These are phyloP conservation scores for Erethizon dorsatum DNA, from an alignment of 2,797 vertebrate species.

Conservation along the genomic window DNA sequence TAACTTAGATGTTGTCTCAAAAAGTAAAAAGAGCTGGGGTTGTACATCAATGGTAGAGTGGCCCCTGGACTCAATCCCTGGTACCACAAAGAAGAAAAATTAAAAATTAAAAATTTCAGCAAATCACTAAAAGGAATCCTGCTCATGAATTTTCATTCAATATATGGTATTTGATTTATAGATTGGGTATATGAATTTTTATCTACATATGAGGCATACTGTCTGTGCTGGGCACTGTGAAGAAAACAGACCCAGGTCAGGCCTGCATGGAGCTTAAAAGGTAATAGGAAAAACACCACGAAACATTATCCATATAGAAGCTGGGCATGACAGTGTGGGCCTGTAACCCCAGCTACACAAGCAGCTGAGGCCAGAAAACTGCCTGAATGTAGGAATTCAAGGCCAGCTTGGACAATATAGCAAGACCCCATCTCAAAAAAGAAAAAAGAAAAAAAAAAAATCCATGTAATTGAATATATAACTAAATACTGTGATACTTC, in stretches of 20 bases:
- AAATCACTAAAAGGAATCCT: neutral
- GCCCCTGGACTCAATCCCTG: neutral
- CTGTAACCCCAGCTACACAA: neutral
- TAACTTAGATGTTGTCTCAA: neutral
- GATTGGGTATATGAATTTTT: neutral
- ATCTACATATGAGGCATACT: neutral
- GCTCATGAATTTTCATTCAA: neutral
- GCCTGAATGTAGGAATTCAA: neutral
- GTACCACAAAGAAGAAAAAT: neutral
- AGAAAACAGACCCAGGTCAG: neutral
- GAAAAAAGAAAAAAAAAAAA: neutral
- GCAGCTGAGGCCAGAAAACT: neutral
- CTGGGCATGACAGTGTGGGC: neutral
- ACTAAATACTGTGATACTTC: neutral
- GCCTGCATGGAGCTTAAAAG: neutral
- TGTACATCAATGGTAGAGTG: neutral
- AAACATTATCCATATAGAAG: neutral
- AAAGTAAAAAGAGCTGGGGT: neutral
- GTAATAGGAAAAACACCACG: conserved; percentile 24
- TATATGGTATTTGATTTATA: neutral
- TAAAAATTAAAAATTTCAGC: neutral
- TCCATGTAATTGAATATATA: neutral
- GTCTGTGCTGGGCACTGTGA: neutral
- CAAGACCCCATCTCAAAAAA: neutral
- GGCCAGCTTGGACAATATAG: neutral